Percentiles rank a stretch among this genome's conserved stretches.
phyloP scores from a whole-genome alignment of 2,113 vertebrate species.

The Anarhynchus alexandrinus region DNA sequence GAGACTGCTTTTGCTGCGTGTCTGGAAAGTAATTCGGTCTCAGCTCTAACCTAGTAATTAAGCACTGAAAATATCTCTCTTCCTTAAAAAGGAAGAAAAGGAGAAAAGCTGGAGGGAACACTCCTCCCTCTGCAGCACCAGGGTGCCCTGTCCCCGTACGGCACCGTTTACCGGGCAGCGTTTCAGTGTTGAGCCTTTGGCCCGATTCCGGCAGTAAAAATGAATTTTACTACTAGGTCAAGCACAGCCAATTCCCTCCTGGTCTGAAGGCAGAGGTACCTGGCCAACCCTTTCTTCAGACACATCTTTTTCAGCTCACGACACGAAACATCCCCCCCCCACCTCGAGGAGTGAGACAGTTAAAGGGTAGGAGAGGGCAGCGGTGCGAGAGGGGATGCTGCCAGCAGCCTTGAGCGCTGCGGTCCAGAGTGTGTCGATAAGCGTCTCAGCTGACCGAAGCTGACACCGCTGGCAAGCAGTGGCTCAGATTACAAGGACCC shows the following conservation, averaged over 20 bases:
- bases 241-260: background rate
- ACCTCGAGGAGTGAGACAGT: accelerated
- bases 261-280: background rate
- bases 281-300: background rate
- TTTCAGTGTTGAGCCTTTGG: background rate
- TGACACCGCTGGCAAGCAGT: background rate
- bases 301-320: background rate
- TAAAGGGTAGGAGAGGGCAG: background rate
- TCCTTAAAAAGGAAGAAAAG: constrained; percentile 28
- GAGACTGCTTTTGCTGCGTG: background rate
- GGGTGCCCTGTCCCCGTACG: background rate
- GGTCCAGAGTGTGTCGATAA: accelerated
- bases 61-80: constrained; percentile 8
- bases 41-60: background rate
- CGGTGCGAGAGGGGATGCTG: background rate
- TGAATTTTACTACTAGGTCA: background rate
- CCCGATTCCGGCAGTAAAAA: background rate
- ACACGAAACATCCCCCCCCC: accelerated
- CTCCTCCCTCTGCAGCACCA: background rate
- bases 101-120: background rate
- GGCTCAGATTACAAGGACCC: background rate
- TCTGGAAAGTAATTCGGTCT: background rate
- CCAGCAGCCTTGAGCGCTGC: background rate
- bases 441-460: background rate
- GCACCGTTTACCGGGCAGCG: background rate